Conservation (phyloP, 2,797 vertebrate species). For the Loriculus beryllinus region DNA sequence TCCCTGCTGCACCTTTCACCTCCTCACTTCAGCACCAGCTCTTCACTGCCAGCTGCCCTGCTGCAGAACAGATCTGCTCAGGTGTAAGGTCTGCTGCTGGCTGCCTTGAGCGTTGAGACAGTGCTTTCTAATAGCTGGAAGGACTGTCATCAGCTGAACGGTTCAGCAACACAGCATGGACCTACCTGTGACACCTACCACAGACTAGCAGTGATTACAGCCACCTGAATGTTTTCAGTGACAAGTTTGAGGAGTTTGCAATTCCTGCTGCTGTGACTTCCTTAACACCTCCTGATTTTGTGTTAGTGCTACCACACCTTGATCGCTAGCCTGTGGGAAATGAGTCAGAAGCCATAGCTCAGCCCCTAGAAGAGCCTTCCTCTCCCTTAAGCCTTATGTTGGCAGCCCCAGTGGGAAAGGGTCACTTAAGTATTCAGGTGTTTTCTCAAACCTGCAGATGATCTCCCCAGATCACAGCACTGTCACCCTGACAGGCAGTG, state of each 20-base stretch:
- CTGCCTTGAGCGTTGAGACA: accelerated
- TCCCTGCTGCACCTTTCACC: neutral
- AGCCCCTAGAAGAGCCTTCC: neutral
- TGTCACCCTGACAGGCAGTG: neutral
- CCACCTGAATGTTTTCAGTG: neutral
- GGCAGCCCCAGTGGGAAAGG: neutral
- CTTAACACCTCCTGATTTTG: neutral
- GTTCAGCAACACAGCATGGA: neutral
- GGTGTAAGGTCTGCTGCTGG: neutral
- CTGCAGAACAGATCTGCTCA: neutral
- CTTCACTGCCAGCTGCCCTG: neutral
- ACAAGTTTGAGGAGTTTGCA: neutral
- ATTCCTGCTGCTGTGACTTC: neutral
- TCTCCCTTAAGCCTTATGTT: neutral
- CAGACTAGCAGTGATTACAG: neutral
- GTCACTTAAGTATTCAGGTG: neutral
- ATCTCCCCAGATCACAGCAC: neutral
- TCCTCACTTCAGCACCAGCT: neutral
- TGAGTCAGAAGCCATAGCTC: neutral
- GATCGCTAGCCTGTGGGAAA: neutral
- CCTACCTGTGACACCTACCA: neutral
- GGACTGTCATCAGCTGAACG: neutral
- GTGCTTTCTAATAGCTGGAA: accelerated
- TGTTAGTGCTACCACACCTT: neutral
- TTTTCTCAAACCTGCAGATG: neutral